Conservation (phyloP, 2,113 vertebrate genomes). For the Orientallactaga bullata region DNA sequence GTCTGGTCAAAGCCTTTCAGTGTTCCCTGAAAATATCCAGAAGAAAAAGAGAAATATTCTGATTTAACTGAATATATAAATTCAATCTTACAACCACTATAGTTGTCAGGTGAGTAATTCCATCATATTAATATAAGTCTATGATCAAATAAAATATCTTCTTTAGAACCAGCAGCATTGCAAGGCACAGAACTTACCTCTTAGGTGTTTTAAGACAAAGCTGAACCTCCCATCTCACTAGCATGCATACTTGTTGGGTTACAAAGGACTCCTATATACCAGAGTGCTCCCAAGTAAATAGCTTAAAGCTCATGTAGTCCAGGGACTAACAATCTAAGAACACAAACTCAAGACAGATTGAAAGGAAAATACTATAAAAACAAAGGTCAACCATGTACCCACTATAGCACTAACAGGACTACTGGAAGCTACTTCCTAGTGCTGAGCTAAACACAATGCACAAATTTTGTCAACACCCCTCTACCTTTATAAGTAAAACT, state of each 20-base stretch:
- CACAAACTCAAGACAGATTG: background rate
- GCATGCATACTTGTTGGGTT: background rate
- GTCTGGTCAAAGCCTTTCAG: conserved; percentile 99
- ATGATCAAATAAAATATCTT: conserved; percentile 27
- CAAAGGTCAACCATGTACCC: background rate
- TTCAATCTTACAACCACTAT: background rate
- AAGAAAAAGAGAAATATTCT: conserved; percentile 40
- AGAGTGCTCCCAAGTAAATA: conserved; percentile 28
- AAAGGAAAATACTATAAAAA: background rate
- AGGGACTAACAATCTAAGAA: background rate
- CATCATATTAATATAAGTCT: background rate
- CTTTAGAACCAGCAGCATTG: background rate
- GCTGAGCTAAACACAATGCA: background rate
- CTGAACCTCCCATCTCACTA: background rate
- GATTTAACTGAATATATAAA: background rate
- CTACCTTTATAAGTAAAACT: background rate
- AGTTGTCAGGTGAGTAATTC: background rate
- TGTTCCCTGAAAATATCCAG: conserved; percentile 90
- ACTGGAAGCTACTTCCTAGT: background rate
- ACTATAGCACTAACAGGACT: background rate
- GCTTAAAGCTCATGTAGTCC: background rate
- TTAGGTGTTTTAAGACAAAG: background rate
- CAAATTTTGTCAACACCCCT: background rate
- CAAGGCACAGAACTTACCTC: background rate
- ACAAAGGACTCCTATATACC: background rate